These are phyloP conservation scores for Poecilia latipinna DNA, from an alignment of 2,113 vertebrate species.

Conservation along the genomic window DNA sequence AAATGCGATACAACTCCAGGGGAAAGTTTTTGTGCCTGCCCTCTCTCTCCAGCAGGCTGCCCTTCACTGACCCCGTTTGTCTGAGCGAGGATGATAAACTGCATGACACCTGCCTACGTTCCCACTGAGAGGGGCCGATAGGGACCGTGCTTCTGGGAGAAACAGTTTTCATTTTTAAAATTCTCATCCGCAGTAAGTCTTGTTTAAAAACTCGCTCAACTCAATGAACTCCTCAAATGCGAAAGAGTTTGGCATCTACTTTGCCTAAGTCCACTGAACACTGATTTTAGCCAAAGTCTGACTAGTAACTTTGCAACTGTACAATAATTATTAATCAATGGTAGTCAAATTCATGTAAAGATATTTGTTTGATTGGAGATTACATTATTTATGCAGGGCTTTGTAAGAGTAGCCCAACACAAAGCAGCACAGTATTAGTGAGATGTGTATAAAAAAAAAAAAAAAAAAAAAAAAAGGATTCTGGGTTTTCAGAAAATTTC, in stretches of 20 bases:
- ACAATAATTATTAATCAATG: too few species aligned
- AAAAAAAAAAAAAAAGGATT: too few species aligned
- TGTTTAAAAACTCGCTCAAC: conserved; percentile 38
- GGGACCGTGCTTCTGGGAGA: conserved; percentile 1
- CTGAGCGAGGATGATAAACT: conserved; percentile 68
- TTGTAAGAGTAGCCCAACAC: background rate
- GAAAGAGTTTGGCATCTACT: background rate
- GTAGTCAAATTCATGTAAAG: background rate
- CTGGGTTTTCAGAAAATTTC: too few species aligned
- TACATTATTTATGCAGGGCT: background rate
- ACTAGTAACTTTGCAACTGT: too few species aligned
- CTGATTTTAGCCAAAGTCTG: too few species aligned
- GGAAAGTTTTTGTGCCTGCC: conserved; percentile 22
- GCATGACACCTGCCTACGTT: conserved; percentile 9
- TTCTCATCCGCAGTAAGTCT: conserved; percentile 22
- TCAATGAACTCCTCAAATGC: conserved; percentile 33
- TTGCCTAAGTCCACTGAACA: too few species aligned
- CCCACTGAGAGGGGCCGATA: conserved; percentile 53
- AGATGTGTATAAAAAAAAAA: background rate
- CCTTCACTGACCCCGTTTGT: conserved; percentile 55
- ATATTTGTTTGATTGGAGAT: background rate
- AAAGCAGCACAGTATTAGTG: background rate
- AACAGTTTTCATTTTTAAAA: conserved; percentile 37
- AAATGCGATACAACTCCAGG: conserved; percentile 49
- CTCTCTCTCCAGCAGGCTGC: conserved; percentile 47